Base-by-base conservation (phyloP, 2,888 invertebrate genomes). In the Baronia brevicornis region DNA sequence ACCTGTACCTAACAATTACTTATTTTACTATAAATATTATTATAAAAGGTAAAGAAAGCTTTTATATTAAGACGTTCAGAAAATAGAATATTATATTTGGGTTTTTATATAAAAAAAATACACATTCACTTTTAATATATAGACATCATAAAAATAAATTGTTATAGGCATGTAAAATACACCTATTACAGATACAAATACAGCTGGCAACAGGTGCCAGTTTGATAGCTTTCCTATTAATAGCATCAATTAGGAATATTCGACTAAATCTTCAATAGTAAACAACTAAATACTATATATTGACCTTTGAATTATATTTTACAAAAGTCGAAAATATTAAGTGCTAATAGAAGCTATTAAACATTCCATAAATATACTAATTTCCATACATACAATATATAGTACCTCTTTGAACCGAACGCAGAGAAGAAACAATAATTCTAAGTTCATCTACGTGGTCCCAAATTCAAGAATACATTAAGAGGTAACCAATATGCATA, bases 141-240 rank as follows among this genome's bases (percentile, higher is more conserved):
- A 28, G 21, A 34, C 24, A 21, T 26, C 19, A n/a, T 28, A 28
- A 34, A 33, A 24, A 24, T 28, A 34, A 28, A 24, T 14, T 18
- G 8, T 23, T 33, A 24, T 23, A 25, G 13, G 11, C 26, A 15
- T 32, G 22, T 8, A 12, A 29, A 29, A 34, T 25, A 24, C 34
- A 24, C 4, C 6, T 3, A 8, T 9, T 3, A 5, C 7, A 3
- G 13, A 15, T 15, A 14, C 5, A 25, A n/a, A n/a, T n/a, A n/a
- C n/a, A n/a, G n/a, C n/a, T n/a, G n/a, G n/a, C n/a, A n/a, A n/a
- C n/a, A n/a, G n/a, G n/a, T n/a, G n/a, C n/a, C n/a, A n/a, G n/a
- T n/a, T n/a, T n/a, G n/a, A n/a, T n/a, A n/a, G n/a, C n/a, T n/a
- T n/a, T n/a, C n/a, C n/a, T n/a, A 3, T 2, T 15, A 27, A 17